phyloP scores from a whole-genome alignment of 2,797 vertebrate species.

The Urophycis tenuis region DNA sequence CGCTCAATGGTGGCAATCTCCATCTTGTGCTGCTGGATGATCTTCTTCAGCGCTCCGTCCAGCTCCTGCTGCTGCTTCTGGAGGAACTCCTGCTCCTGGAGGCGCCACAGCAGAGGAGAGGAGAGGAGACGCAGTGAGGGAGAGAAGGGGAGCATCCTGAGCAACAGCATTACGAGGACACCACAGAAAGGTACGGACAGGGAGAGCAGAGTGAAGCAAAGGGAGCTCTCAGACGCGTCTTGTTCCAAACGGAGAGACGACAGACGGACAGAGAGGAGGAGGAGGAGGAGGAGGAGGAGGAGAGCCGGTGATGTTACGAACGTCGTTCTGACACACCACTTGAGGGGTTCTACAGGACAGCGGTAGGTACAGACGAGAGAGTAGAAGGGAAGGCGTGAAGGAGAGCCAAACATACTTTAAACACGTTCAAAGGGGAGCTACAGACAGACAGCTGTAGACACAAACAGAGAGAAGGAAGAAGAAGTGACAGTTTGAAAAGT shows the following conservation, averaged over 20 bases:
- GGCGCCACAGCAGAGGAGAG: conserved; percentile 34
- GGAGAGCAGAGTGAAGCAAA: conserved; percentile 4
- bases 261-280: neutral
- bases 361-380: neutral
- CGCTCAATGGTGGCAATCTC: conserved; percentile 93
- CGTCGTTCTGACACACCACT: neutral
- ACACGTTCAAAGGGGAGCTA: neutral
- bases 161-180: conserved; percentile 17
- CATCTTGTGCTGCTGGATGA: conserved; percentile 96
- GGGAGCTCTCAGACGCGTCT: no score
- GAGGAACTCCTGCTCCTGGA: conserved; percentile 95
- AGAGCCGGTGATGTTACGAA: no score
- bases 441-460: neutral
- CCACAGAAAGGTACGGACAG: conserved; percentile 34
- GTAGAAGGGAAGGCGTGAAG: neutral
- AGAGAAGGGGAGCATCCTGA: conserved; percentile 21
- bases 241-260: no score
- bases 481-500: neutral
- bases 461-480: conserved; percentile 2
- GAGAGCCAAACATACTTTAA: neutral
- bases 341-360: neutral
- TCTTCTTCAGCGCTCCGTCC: conserved; percentile 93
- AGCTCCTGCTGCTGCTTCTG: conserved; percentile 97
- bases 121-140: neutral
- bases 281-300: conserved; percentile 4